phyloP scores from a whole-genome alignment of 2,113 vertebrate species.

The Oreochromis niloticus region DNA sequence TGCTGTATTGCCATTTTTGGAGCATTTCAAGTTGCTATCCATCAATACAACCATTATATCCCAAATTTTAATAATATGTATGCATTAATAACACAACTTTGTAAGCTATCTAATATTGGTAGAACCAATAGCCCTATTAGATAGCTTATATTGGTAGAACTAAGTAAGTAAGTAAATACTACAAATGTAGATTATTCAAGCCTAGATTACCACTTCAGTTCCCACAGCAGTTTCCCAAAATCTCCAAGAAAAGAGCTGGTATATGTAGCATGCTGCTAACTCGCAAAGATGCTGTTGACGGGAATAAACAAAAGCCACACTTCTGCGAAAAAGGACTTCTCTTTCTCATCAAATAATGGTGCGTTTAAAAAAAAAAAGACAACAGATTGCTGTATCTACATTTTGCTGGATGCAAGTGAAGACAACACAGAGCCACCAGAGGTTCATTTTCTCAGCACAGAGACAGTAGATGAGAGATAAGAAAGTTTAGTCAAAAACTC shows the following conservation, averaged over 20 bases:
- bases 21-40: background rate
- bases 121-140: background rate
- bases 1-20: background rate
- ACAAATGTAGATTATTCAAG: background rate
- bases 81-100: background rate
- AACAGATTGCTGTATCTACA: background rate
- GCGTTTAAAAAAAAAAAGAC: background rate
- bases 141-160: background rate
- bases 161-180: background rate
- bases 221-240: background rate
- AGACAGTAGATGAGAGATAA: constrained; percentile 1
- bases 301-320: background rate
- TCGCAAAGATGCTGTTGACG: background rate
- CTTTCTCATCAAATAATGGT: background rate
- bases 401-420: background rate
- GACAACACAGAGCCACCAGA: background rate
- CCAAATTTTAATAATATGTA: background rate
- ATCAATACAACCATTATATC: background rate
- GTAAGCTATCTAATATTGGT: background rate
- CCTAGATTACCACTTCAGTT: background rate
- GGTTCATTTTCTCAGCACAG: background rate
- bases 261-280: background rate
- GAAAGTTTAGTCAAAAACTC: constrained; percentile 23
- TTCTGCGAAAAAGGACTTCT: background rate
- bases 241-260: background rate